Percentiles rank a stretch among this genome's conserved stretches.
phyloP scores from a whole-genome alignment of 1,140 invertebrate species.

The Lordiphosa stackelbergi region DNA sequence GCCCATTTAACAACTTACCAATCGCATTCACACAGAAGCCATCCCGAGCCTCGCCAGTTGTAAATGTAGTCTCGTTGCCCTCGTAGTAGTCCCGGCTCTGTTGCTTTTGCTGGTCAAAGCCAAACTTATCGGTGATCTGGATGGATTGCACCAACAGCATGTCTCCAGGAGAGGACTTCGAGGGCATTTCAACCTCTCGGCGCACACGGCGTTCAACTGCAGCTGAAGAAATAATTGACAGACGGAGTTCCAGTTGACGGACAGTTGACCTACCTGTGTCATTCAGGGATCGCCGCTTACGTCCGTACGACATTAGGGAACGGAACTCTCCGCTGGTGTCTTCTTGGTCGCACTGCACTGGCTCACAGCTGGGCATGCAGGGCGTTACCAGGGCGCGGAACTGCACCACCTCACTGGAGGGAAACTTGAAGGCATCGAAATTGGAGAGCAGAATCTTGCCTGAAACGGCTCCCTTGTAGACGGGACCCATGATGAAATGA shows the following conservation, averaged over 20 bases:
- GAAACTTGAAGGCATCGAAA: conserved; percentile 98
- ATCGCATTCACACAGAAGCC: conserved; percentile 85
- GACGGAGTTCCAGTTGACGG: too few species aligned
- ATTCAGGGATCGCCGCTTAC: conserved; percentile 73
- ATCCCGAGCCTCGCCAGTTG: conserved; percentile 78
- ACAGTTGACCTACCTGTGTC: conserved; percentile 24
- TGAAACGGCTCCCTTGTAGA: conserved; percentile 86
- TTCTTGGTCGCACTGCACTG: conserved; percentile 89
- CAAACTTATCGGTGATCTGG: conserved; percentile 94
- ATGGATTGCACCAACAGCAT: conserved; percentile 92
- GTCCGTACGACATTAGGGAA: conserved; percentile 87
- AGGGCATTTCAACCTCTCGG: conserved; percentile 30
- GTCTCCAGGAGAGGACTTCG: conserved; percentile 80
- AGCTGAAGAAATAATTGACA: neutral
- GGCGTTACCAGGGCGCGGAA: conserved; percentile 95
- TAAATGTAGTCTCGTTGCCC: conserved; percentile 80
- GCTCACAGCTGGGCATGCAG: conserved; percentile 94
- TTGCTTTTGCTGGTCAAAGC: conserved; percentile 81
- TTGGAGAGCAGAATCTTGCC: conserved; percentile 92
- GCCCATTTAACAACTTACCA: conserved; percentile 43
- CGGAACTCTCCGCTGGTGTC: conserved; percentile 88
- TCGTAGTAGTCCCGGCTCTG: conserved; percentile 33
- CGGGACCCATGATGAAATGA: conserved; percentile 93
- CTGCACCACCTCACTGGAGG: conserved; percentile 94
- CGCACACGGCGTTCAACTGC: conserved; percentile 18